Evolutionary conservation across 2,888 invertebrate genomes (phyloP), one percentile per base, ranked within the genome.

Genomic region (Tipula helvola): DNA sequence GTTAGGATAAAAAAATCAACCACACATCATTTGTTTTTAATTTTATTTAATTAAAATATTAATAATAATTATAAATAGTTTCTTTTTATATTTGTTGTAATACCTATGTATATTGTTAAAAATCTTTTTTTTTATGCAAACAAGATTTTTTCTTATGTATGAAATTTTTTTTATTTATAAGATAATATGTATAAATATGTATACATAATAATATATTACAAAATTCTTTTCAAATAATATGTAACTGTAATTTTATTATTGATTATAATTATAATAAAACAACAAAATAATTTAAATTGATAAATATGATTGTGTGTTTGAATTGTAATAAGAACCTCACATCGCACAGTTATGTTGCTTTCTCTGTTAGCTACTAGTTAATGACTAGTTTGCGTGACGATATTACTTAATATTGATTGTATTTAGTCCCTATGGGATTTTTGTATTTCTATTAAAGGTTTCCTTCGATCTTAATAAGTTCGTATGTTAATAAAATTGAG

Each of bases 1-100:
- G 87, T 86, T 87, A 87, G 42, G 18, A 85, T 16, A 42, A 42
- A 28, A n/a, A 28, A 85, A 85, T n/a, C 10, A 28, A 71, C 7
- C 10, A 71, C 10, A 71, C 28, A 28, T 71, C 28, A 71, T 71
- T 10, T 71, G 71, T 71, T 71, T 71, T 71, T 57, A 57, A 71
- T 28, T 28, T 28, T 28, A 71, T 71, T 71, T 71, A 71, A 71
- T 71, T 71, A 28, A 71, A 71, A 18, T 71, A 71, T 71, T 57
- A 57, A 57, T 57, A 57, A 57, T 57, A 57, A 57, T 10, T 18
- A 71, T 71, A 10, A 52, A 71, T 71, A 71, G 10, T 12, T 71
- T 71, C 52, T 71, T 71, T 28, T 71, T 71, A 28, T 71, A 71
- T 71, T 10, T 71, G 71, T 71, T 71, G 71, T 71, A 71, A 5